Conservation (phyloP, 1,140 invertebrate genomes). For the Procambarus clarkii region DNA sequence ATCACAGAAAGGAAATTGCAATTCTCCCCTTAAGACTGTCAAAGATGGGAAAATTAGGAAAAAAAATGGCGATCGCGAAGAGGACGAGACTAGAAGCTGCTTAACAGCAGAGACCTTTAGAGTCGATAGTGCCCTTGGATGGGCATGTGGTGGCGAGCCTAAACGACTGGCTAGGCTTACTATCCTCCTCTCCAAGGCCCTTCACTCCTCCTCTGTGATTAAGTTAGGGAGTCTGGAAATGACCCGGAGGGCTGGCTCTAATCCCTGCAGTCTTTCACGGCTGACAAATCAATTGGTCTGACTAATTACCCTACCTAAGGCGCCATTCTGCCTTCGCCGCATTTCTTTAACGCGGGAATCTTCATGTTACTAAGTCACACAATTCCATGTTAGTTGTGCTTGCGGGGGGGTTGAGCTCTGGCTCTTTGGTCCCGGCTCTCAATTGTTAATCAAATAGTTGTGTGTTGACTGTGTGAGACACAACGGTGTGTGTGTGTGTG, state of each 20-base stretch:
- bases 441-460: no score
- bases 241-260: not conserved
- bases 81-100: not conserved
- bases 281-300: constrained; percentile 6
- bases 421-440: no score
- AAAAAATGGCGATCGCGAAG: not conserved
- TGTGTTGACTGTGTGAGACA: no score
- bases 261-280: constrained; percentile 2
- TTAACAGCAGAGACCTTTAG: not conserved
- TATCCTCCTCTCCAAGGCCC: not conserved
- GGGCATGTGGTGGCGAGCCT: not conserved
- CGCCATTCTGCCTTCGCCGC: not conserved
- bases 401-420: no score
- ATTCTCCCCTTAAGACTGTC: not conserved
- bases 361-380: not conserved
- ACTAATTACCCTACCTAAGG: not conserved
- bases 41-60: not conserved
- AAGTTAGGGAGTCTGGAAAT: constrained; percentile 1
- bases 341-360: not conserved
- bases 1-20: constrained; percentile 16
- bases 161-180: not conserved
- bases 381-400: not conserved
- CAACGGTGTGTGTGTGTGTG: no score
- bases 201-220: constrained; percentile 1
- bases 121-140: not conserved